These are phyloP conservation scores for Orgyia antiqua DNA, from an alignment of 2,888 invertebrate genomes.

Conservation along the genomic window DNA sequence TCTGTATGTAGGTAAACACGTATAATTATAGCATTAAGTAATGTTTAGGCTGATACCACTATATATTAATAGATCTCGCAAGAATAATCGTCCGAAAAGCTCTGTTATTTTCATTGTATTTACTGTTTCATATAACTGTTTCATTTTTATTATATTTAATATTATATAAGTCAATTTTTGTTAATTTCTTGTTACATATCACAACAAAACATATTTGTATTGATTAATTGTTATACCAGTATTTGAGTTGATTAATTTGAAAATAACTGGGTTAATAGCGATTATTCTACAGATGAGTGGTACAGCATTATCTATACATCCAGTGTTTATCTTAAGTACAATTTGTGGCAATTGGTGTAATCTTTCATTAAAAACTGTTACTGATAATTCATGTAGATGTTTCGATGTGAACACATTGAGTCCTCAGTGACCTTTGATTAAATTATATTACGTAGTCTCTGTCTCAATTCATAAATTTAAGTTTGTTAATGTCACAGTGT, in stretches of 20 bases:
- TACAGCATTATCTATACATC: constrained; percentile 22
- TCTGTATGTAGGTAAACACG: constrained; percentile 36
- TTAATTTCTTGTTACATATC: constrained; percentile 1
- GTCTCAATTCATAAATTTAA: constrained; percentile 69
- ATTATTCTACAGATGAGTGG: constrained; percentile 18
- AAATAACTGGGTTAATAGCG: constrained; percentile 12
- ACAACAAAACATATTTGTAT: neutral
- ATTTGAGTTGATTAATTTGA: constrained; percentile 5
- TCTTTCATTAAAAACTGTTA: constrained; percentile 24
- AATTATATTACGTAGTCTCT: constrained; percentile 45
- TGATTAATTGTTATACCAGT: neutral
- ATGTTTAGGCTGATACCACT: constrained; percentile 24
- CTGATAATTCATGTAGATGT: constrained; percentile 38
- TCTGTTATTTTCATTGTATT: constrained; percentile 7
- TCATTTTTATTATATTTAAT: neutral
- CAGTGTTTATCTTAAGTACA: constrained; percentile 39
- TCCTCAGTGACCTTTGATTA: constrained; percentile 46
- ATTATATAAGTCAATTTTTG: too few species aligned
- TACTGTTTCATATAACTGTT: neutral
- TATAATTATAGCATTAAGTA: constrained; percentile 32
- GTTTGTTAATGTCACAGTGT: constrained; percentile 79
- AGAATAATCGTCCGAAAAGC: constrained; percentile 13
- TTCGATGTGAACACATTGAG: constrained; percentile 35
- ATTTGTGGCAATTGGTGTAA: constrained; percentile 35
- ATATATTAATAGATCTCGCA: constrained; percentile 15